phyloP scores from a whole-genome alignment of 2,113 vertebrate genomes.

The Oreotrochilus melanogaster region DNA sequence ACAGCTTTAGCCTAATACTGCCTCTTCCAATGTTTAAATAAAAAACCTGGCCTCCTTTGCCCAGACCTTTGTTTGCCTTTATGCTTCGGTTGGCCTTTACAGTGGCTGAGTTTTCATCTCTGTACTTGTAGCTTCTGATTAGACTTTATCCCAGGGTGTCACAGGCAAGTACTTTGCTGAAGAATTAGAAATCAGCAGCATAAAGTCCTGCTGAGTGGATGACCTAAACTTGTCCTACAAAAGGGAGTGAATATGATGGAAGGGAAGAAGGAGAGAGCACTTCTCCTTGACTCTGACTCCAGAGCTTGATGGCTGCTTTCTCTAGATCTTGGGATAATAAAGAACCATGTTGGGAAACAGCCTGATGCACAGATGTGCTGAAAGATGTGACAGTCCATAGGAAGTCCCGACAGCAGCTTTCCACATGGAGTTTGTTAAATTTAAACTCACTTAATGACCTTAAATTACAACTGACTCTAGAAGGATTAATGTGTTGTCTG shows the following conservation, averaged over 20 bases:
- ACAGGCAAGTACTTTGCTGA: background rate
- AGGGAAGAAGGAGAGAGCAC: background rate
- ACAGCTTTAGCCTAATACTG: background rate
- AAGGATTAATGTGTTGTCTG: constrained; percentile 33
- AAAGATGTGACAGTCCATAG: background rate
- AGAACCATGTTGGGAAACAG: background rate
- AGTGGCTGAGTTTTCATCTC: background rate
- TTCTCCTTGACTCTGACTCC: background rate
- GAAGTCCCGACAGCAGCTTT: background rate
- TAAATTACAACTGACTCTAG: constrained; percentile 35
- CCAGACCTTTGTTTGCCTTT: too few relatives aligned
- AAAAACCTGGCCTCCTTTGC: background rate
- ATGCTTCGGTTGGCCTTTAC: background rate
- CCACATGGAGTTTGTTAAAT: constrained; percentile 4
- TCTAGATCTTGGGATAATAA: background rate
- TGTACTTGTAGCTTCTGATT: background rate
- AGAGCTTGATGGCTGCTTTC: background rate
- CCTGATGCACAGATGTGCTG: background rate
- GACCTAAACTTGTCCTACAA: background rate
- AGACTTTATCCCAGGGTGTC: background rate
- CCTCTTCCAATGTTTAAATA: background rate
- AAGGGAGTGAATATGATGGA: background rate
- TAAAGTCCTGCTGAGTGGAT: background rate
- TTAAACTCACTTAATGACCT: constrained; percentile 44
- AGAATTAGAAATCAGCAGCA: background rate